Conservation (phyloP, 1,140 invertebrate species). For the Drosophila subpulchrella region DNA sequence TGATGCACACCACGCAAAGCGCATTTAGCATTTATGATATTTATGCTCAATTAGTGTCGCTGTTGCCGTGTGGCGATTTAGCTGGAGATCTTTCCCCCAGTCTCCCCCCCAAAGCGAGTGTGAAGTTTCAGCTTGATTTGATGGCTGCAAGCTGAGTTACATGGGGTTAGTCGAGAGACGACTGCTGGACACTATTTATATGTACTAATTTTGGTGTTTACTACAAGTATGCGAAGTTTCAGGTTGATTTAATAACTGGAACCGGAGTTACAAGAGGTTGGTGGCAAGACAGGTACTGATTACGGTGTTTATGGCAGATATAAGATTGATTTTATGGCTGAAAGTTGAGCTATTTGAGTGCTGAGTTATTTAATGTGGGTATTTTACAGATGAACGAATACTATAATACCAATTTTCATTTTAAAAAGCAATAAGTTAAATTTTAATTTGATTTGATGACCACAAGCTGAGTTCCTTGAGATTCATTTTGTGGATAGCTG, state of each 20-base stretch:
- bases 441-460: not conserved
- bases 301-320: not conserved
- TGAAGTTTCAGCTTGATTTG: constrained; percentile 22
- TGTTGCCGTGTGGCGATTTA: not conserved
- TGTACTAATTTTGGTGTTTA: not conserved
- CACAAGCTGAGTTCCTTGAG: not conserved
- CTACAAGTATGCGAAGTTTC: not conserved
- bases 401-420: not conserved
- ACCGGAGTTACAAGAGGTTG: constrained; percentile 20
- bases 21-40: constrained; percentile 51
- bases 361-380: too few relatives aligned
- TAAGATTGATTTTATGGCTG: not conserved
- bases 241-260: not conserved
- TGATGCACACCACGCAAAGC: constrained; percentile 50
- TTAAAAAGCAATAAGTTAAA: not conserved
- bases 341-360: too few relatives aligned
- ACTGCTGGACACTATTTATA: not conserved
- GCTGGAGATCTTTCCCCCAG: constrained; percentile 3
- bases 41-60: constrained; percentile 44
- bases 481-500: too few relatives aligned
- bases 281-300: not conserved
- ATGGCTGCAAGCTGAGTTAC: constrained; percentile 23
- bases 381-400: not conserved
- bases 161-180: not conserved
- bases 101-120: constrained; percentile 5